Percentiles rank a stretch among this genome's conserved stretches.
Evolutionary conservation across 2,888 invertebrate species (phyloP).

Genomic region (Antitype chi): DNA sequence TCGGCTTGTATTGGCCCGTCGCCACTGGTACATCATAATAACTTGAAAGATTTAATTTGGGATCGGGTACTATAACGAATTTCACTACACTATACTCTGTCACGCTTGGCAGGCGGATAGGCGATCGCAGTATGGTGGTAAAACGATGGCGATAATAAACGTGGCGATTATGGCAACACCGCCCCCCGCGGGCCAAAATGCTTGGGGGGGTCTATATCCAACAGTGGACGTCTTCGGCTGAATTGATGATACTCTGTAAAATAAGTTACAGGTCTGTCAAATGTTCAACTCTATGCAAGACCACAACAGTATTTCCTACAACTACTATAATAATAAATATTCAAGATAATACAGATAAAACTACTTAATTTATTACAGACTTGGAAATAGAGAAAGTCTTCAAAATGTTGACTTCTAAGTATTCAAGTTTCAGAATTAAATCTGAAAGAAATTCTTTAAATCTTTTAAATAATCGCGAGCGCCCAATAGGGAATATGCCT

Average conservation of each 20-base stretch:
- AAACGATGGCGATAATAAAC: too few relatives aligned
- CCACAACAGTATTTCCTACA: slow-evolving; percentile 20
- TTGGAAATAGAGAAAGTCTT: neutral
- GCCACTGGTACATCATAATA: neutral
- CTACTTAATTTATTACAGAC: neutral
- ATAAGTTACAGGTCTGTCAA: too few relatives aligned
- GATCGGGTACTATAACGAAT: neutral
- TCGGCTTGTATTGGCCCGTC: too few relatives aligned
- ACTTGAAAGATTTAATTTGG: neutral
- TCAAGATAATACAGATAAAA: slow-evolving; percentile 19
- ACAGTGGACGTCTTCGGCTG: too few relatives aligned
- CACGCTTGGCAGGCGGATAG: too few relatives aligned
- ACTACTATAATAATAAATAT: slow-evolving; percentile 17
- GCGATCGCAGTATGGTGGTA: too few relatives aligned
- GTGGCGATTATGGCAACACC: too few relatives aligned
- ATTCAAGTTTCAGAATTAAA: too few relatives aligned
- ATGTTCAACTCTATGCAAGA: neutral
- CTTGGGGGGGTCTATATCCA: too few relatives aligned
- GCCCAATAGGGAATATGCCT: too few relatives aligned
- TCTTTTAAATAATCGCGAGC: neutral
- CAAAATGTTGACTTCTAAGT: neutral
- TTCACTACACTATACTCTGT: slow-evolving; percentile 1
- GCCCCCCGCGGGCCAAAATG: too few relatives aligned
- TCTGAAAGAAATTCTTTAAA: neutral
- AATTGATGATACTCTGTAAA: too few relatives aligned